A percentile compares a stretch with the other conserved stretches of the same genome.
Evolutionary conservation across 1,140 invertebrate genomes (phyloP).

Genomic region (Sipha flava): DNA sequence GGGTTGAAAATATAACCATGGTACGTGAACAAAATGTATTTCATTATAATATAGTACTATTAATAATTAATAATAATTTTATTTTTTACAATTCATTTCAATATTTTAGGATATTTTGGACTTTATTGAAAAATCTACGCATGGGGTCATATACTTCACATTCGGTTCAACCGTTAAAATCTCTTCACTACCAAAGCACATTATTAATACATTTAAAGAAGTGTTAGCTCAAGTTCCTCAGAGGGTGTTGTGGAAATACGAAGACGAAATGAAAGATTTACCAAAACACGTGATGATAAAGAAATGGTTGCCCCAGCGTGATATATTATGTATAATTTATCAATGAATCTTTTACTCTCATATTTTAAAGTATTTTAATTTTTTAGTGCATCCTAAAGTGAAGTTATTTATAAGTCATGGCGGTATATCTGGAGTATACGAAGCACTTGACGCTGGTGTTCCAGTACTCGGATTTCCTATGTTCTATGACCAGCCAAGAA

Average conservation of each 20-base stretch:
- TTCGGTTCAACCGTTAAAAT: slow-evolving; percentile 49
- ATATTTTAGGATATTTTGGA: slow-evolving; percentile 36
- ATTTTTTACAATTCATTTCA: too few relatives aligned
- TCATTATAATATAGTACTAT: too few relatives aligned
- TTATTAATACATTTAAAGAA: slow-evolving; percentile 42
- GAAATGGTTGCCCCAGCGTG: slow-evolving; percentile 34
- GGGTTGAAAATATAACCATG: too few relatives aligned
- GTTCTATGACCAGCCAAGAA: slow-evolving; percentile 52
- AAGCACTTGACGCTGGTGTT: not conserved
- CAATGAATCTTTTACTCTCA: not conserved
- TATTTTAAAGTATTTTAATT: not conserved
- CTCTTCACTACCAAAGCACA: slow-evolving; percentile 39
- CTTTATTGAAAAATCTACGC: slow-evolving; percentile 40
- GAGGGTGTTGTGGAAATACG: slow-evolving; percentile 60
- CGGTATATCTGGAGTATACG: slow-evolving; percentile 1
- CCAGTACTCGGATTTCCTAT: slow-evolving; percentile 57
- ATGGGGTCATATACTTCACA: slow-evolving; percentile 60
- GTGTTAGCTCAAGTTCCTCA: slow-evolving; percentile 46
- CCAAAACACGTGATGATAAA: slow-evolving; percentile 21
- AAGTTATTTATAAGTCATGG: slow-evolving; percentile 8
- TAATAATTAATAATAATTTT: too few relatives aligned
- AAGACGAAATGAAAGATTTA: slow-evolving; percentile 43
- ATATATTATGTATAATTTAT: slow-evolving; percentile 31
- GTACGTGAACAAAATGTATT: too few relatives aligned
- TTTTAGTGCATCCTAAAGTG: not conserved